Evolutionary conservation across 2,888 invertebrate genomes (phyloP), one percentile per base, ranked within the genome.

Genomic region (Drosophila buzzatii): DNA sequence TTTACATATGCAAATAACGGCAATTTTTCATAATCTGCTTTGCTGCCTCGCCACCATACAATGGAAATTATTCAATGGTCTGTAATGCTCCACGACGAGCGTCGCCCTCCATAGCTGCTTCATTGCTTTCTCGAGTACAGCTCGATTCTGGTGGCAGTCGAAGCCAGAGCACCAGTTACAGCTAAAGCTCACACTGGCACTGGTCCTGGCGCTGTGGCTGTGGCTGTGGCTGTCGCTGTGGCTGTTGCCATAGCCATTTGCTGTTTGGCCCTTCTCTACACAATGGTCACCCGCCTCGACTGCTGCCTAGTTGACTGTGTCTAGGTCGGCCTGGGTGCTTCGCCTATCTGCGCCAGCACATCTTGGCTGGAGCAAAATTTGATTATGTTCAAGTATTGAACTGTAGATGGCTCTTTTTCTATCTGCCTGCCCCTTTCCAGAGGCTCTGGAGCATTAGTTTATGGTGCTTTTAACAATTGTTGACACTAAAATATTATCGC

Each of bases 1-100:
- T 92, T 92, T 92, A 90, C 92, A 91, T 92, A 92, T 92, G 92
- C 92, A 92, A 92, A 92, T 92, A 91, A 85, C 82, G 89, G 85
- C 87, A 91, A 92, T 92, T 92, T 92, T 92, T 92, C 92, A 92
- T 91, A 91, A 89, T 90, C 89, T 88, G 83, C 88, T 85, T 85
- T 85, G 82, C 76, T 71, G 78, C 71, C 78, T 73, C 79, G 67
- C 66, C 71, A 63, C 76, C 74, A 70, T 73, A 75, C 72, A 84
- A 92, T 91, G 88, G 90, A 91, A 92, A 92, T 91, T 92, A 91
- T 92, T 92, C 92, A 92, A 92, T 89, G 89, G 90, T 82, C 86
- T 84, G 88, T 88, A 86, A 86, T 86, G 86, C 86, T 88, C 80
- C 76, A 64, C 70, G 80, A 65, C 70, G 80, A 73, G 67, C 70